phyloP scores from a whole-genome alignment of 2,888 invertebrate species.

The Acleris laterana region DNA sequence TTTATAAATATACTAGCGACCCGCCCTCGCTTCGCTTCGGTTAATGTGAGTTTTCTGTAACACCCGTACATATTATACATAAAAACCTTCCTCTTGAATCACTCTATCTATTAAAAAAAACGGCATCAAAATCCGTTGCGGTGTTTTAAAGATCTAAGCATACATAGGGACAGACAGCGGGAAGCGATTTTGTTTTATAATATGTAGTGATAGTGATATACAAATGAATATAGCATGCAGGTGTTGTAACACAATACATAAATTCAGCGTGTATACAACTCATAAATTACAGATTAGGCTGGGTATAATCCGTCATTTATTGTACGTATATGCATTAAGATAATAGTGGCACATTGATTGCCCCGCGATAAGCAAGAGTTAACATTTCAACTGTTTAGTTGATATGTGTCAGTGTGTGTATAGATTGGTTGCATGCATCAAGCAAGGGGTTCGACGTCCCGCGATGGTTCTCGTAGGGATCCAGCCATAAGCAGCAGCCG shows the following conservation, averaged over 20 bases:
- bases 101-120: too few species aligned
- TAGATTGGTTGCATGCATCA: constrained; percentile 12
- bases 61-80: too few species aligned
- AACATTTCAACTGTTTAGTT: constrained; percentile 45
- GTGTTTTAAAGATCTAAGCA: too few species aligned
- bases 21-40: too few species aligned
- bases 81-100: too few species aligned
- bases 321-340: constrained; percentile 50
- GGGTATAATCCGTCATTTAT: constrained; percentile 52
- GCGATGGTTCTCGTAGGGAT: constrained; percentile 57
- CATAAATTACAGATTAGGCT: constrained; percentile 55
- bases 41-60: too few species aligned
- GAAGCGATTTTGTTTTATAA: too few species aligned
- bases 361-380: constrained; percentile 47
- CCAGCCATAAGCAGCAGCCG: constrained; percentile 49
- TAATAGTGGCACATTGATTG: constrained; percentile 48
- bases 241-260: constrained; percentile 7
- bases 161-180: too few species aligned
- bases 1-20: too few species aligned
- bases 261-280: constrained; percentile 39
- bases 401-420: constrained; percentile 43
- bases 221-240: too few species aligned
- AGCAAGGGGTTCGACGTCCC: neutral
- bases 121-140: too few species aligned
- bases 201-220: too few species aligned